A percentile compares a stretch with the other conserved stretches of the same genome.
Conservation (phyloP, 2,797 vertebrate species). For the Sebastes elongatus region DNA sequence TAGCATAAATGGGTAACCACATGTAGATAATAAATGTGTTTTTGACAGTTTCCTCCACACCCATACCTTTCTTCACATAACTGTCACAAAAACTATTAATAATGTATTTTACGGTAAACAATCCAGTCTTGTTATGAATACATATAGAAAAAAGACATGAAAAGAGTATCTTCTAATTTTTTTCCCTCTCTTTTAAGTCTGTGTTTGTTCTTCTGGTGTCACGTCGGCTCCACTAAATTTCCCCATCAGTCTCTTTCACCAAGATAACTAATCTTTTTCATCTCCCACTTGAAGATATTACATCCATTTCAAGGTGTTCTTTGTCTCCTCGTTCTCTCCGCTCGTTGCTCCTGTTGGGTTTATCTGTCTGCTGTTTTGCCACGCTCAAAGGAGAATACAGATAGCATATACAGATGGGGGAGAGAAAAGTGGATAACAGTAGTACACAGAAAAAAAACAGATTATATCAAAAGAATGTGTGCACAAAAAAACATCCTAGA, state of each 20-base stretch:
- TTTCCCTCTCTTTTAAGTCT: not conserved
- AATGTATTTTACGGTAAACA: not conserved
- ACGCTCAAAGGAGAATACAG: constrained; percentile 39
- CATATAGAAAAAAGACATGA: not conserved
- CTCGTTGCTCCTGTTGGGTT: not conserved
- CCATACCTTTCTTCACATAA: not conserved
- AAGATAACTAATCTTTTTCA: constrained; percentile 69
- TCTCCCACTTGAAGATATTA: constrained; percentile 63
- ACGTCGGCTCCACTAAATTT: constrained; percentile 37
- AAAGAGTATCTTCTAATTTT: not conserved
- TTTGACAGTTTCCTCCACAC: not conserved
- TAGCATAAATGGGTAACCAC: not conserved
- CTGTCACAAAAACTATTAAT: not conserved
- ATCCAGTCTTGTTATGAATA: not conserved
- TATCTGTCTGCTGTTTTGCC: constrained; percentile 28
- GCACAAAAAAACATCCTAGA: not conserved
- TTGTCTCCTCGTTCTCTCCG: constrained; percentile 33
- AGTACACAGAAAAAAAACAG: not conserved
- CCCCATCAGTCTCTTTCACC: constrained; percentile 59
- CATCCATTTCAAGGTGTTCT: constrained; percentile 61
- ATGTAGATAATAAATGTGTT: not conserved
- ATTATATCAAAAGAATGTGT: constrained; percentile 1
- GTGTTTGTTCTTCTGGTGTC: constrained; percentile 30
- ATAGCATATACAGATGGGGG: constrained; percentile 8
- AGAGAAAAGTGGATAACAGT: constrained; percentile 25